Evolutionary conservation across 2,888 invertebrate species (phyloP), one percentile per base, ranked within the genome.

Genomic region (Hydraecia micacea): DNA sequence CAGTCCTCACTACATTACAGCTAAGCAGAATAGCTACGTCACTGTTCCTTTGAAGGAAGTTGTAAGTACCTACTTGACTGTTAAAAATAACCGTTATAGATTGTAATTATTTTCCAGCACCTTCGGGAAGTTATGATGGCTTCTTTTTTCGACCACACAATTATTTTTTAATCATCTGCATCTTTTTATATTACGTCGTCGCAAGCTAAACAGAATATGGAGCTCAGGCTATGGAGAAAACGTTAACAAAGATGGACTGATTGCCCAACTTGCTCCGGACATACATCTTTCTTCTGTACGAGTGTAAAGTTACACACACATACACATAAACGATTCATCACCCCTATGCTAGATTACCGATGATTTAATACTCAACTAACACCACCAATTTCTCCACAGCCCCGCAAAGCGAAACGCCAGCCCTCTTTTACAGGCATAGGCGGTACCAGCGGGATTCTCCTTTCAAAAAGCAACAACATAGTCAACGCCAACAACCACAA

Each of bases 1-100:
- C 65, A 98, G 98, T 73, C 98, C 98, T 0, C 98, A 98, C 92
- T 99, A 98, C 92, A 98, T 98, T 88, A 98, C 98, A 49, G 97
- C 98, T 0, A 98, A 98, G 91, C 98, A 98, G 91, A 98, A 98
- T 93, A 98, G 98, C 85, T 98, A 98, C 93, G 98, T 98, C 82
- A 98, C 98, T 42, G 98, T 98, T 66, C 98, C 98, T 0, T 95
- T 98, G 81, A 98, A 98, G 92, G 98, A 98, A 93, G 98, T 98
- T 91, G 97, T 97, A 86, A 92, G 95, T 92, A 74, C 36, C 6
- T 28, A 39, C n/a, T 55, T 21, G 15, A 18, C 8, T 52, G 21
- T 49, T 18, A 46, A 15, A 46, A 46, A 46, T 15, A 46, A 15
- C 46, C 6, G 46, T 18, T 49, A 49, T 18, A 49, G 15, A 49